Conservation (phyloP, 2,888 invertebrate species). For the Notocelia uddmanniana region DNA sequence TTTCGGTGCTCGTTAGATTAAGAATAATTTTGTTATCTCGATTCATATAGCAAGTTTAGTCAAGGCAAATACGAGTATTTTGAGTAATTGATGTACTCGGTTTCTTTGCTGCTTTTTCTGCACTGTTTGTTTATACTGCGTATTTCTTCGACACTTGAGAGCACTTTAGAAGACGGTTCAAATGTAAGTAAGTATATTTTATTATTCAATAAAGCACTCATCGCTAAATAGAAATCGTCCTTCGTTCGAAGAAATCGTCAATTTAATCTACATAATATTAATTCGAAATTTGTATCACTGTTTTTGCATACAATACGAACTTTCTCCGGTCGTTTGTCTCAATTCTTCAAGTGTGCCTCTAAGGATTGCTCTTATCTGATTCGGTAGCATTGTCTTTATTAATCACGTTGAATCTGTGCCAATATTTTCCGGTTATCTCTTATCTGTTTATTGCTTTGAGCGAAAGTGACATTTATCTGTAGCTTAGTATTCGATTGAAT, state of each 20-base stretch:
- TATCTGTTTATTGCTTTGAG: slow-evolving; percentile 39
- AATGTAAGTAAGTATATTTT: slow-evolving; percentile 14
- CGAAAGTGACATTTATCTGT: slow-evolving; percentile 42
- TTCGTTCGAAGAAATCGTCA: slow-evolving; percentile 41
- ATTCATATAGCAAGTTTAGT: neutral
- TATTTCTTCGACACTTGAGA: neutral
- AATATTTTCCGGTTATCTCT: slow-evolving; percentile 52
- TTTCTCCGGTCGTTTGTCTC: slow-evolving; percentile 44
- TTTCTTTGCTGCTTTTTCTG: neutral
- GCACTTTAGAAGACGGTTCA: neutral
- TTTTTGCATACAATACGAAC: slow-evolving; percentile 45
- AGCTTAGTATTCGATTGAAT: slow-evolving; percentile 37
- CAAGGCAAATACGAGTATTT: neutral
- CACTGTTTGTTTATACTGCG: neutral
- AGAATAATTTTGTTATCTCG: neutral
- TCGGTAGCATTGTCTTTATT: slow-evolving; percentile 59
- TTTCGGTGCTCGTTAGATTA: neutral
- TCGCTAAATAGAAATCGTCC: slow-evolving; percentile 43
- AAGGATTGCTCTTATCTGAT: slow-evolving; percentile 46
- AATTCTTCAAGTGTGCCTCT: slow-evolving; percentile 35
- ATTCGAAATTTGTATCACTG: slow-evolving; percentile 45
- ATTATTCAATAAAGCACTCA: slow-evolving; percentile 27
- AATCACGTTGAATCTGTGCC: slow-evolving; percentile 63
- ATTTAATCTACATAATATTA: slow-evolving; percentile 45
- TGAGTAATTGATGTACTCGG: neutral